These are phyloP conservation scores for Datnioides undecimradiatus DNA, from an alignment of 2,113 vertebrate species.

Conservation along the genomic window DNA sequence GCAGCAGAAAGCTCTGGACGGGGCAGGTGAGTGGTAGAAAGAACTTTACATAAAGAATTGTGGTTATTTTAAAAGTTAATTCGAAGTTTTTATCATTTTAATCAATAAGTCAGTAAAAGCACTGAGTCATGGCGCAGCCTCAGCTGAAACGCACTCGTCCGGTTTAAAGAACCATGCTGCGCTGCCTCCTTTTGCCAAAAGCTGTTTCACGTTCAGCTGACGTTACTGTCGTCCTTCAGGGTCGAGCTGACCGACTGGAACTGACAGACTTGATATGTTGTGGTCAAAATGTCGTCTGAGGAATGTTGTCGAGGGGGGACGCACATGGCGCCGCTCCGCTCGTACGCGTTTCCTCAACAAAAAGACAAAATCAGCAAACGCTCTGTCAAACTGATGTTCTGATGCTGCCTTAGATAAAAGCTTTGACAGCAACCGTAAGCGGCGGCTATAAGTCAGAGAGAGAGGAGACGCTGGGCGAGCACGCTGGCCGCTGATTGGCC, in stretches of 20 bases:
- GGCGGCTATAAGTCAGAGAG: slow-evolving; percentile 38
- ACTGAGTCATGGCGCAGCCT: background rate
- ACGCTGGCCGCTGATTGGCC: slow-evolving; percentile 13
- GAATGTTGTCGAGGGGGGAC: background rate
- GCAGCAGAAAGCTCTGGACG: no score
- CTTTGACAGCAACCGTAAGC: slow-evolving; percentile 42
- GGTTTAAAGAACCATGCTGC: background rate
- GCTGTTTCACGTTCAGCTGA: slow-evolving; percentile 16
- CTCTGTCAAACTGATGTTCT: slow-evolving; percentile 30
- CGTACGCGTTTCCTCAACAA: slow-evolving; percentile 28
- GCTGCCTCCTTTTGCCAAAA: slow-evolving; percentile 9
- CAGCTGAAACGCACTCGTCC: background rate
- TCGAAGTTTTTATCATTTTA: no score
- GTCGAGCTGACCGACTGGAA: slow-evolving; percentile 23
- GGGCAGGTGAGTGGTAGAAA: no score
- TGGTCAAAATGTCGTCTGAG: background rate
- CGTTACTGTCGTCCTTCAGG: slow-evolving; percentile 29
- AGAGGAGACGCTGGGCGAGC: background rate
- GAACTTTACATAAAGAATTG: no score
- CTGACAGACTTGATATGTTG: slow-evolving; percentile 25
- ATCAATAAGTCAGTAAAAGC: no score
- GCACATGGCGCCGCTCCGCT: background rate
- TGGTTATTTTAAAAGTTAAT: no score
- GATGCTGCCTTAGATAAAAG: background rate
- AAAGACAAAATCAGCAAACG: slow-evolving; percentile 23